Percentiles rank a stretch among this genome's conserved stretches.
Conservation (phyloP, 2,113 vertebrate genomes). For the Oreamnos americanus region DNA sequence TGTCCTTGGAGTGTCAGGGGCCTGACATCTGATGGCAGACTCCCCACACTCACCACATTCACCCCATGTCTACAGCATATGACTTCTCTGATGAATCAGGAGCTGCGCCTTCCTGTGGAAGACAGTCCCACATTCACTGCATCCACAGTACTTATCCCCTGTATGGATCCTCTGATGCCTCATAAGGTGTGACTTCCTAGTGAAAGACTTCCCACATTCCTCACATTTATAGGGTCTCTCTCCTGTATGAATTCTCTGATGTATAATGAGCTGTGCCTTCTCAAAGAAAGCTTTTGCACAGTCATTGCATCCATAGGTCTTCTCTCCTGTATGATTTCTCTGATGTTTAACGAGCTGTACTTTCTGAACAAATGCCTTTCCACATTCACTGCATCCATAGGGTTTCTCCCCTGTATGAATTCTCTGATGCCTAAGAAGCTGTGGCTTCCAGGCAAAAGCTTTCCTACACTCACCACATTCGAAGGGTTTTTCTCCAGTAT, state of each 20-base stretch:
- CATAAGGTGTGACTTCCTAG: slow-evolving; percentile 44
- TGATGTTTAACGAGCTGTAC: slow-evolving; percentile 64
- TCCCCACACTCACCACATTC: background rate
- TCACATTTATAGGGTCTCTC: slow-evolving; percentile 49
- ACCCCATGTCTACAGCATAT: background rate
- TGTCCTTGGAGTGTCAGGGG: background rate
- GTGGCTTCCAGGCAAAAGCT: slow-evolving; percentile 63
- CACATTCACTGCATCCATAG: slow-evolving; percentile 48
- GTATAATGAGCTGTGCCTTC: slow-evolving; percentile 54
- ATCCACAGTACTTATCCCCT: background rate
- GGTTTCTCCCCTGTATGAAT: slow-evolving; percentile 67
- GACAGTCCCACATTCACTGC: background rate
- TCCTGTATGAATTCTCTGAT: slow-evolving; percentile 63
- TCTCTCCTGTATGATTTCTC: slow-evolving; percentile 64
- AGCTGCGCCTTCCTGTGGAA: slow-evolving; percentile 23
- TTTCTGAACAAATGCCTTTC: slow-evolving; percentile 68
- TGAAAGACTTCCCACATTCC: slow-evolving; percentile 48
- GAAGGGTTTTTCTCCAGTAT: slow-evolving; percentile 67
- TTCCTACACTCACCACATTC: slow-evolving; percentile 55
- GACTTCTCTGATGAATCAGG: slow-evolving; percentile 24
- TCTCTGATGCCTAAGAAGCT: slow-evolving; percentile 63
- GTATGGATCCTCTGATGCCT: slow-evolving; percentile 44
- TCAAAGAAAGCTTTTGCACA: slow-evolving; percentile 62
- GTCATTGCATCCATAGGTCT: slow-evolving; percentile 29
- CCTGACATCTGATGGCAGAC: background rate